phyloP scores from a whole-genome alignment of 2,113 vertebrate genomes.

The Rhodinocichla rosea region DNA sequence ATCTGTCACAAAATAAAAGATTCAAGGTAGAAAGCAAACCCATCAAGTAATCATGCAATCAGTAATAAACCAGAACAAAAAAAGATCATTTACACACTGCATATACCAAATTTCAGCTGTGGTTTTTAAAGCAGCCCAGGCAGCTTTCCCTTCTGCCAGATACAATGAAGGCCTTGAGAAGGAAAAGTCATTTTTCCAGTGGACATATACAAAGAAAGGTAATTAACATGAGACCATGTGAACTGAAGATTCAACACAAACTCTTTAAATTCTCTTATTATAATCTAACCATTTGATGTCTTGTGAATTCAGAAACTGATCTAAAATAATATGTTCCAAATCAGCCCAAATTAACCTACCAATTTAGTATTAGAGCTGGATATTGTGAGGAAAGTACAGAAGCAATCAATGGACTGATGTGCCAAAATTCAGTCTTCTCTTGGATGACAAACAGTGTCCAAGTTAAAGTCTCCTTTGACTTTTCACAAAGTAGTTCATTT shows the following conservation, averaged over 20 bases:
- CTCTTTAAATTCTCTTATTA: neutral
- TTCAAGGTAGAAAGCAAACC: neutral
- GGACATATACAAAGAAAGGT: neutral
- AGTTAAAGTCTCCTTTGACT: neutral
- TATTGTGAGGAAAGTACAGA: neutral
- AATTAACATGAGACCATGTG: neutral
- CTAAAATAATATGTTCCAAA: neutral
- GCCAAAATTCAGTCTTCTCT: neutral
- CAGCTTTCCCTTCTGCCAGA: neutral
- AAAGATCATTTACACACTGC: neutral
- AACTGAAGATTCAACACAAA: neutral
- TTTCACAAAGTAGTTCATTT: neutral
- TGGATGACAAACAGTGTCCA: neutral
- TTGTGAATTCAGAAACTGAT: neutral
- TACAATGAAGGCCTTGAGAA: neutral
- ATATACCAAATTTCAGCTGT: neutral
- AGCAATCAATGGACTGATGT: neutral
- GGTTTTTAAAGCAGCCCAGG: neutral
- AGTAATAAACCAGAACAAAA: neutral
- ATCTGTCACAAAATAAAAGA: neutral
- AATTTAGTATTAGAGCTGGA: neutral
- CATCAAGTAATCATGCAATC: neutral
- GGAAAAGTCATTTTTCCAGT: neutral
- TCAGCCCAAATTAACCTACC: neutral
- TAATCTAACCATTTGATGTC: neutral